Evolutionary conservation across 2,113 vertebrate species (phyloP), one percentile per base, ranked within the genome.

Genomic region (Tyrannus savana): DNA sequence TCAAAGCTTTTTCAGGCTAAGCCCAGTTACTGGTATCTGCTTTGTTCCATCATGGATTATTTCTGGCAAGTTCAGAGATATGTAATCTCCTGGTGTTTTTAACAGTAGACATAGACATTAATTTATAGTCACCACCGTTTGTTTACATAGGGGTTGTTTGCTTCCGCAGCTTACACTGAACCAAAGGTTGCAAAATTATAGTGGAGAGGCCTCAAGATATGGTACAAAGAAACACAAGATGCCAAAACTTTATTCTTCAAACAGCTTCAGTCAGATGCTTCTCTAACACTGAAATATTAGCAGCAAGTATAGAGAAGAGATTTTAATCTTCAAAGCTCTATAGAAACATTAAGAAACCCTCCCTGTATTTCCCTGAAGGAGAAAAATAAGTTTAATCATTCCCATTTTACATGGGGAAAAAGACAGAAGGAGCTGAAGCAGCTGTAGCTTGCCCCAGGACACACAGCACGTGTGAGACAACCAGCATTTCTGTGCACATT

Each of bases 311-410:
- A 90, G 47, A 93, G 71, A 79, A 89, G 74, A 95, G 95, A 96
- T 97, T 92, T 93, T 93, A 95, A 95, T 96, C 96, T 95, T 96
- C 93, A 96, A 92, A 97, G 95, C 60, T 68, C 68, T 87, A 75
- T 4, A 86, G 68, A 92, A 96, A 93, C 78, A 89, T 96, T 94
- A 94, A 92, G 85, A 86, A 93, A 95, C 53, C n/a, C 58, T 93
- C 79, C 59, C 63, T 77, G 33, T 76, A 93, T 83, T 94, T 89
- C 93, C 84, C 93, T 0, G 62, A 93, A 96, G 96, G 92, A 96
- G 41, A 90, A 90, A 96, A 93, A 46, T 62, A 94, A 94, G 93
- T 95, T 68, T 94, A 94, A 95, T 83, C 82, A 84, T 77, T 90
- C 88, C 87, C 44, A 60, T 92, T 96, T 96, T 96, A 93, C 92